Percentiles rank a stretch among this genome's conserved stretches.
These are phyloP conservation scores for Chymomyza costata DNA, from an alignment of 1,140 invertebrate genomes.

Conservation along the genomic window DNA sequence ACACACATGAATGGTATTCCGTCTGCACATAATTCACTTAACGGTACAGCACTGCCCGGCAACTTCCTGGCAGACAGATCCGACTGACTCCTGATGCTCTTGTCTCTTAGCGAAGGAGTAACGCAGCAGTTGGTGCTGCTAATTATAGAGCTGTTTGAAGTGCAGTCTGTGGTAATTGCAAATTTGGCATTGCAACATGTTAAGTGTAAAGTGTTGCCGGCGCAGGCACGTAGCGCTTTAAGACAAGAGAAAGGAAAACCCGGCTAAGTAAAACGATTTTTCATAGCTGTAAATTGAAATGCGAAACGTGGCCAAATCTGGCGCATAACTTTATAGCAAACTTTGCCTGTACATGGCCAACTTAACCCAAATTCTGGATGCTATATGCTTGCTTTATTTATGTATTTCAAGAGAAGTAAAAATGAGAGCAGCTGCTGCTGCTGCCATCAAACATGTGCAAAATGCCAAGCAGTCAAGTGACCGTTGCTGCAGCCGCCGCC, in stretches of 20 bases:
- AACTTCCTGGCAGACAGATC: constrained; percentile 19
- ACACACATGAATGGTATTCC: neutral
- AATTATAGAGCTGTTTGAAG: constrained; percentile 59
- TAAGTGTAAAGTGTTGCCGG: too few relatives aligned
- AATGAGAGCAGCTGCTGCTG: constrained; percentile 30
- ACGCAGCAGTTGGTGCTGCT: constrained; percentile 22
- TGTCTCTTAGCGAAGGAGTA: too few relatives aligned
- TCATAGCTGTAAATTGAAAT: constrained; percentile 39
- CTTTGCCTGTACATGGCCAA: constrained; percentile 27
- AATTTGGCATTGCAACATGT: constrained; percentile 22
- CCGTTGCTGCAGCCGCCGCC: neutral
- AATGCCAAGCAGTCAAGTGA: constrained; percentile 48
- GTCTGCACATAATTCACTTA: constrained; percentile 12
- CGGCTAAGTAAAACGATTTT: constrained; percentile 25
- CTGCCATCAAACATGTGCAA: constrained; percentile 54
- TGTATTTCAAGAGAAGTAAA: too few relatives aligned
- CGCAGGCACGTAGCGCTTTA: too few relatives aligned
- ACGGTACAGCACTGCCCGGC: constrained; percentile 3
- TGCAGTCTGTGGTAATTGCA: constrained; percentile 47
- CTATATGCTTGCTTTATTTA: too few relatives aligned
- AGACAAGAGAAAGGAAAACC: neutral
- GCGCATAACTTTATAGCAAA: constrained; percentile 23
- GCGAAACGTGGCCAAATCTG: constrained; percentile 7
- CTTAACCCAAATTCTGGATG: constrained; percentile 45
- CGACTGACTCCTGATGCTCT: constrained; percentile 42